Conservation (phyloP, 2,888 invertebrate genomes). For the Caenorhabditis sp. region DNA sequence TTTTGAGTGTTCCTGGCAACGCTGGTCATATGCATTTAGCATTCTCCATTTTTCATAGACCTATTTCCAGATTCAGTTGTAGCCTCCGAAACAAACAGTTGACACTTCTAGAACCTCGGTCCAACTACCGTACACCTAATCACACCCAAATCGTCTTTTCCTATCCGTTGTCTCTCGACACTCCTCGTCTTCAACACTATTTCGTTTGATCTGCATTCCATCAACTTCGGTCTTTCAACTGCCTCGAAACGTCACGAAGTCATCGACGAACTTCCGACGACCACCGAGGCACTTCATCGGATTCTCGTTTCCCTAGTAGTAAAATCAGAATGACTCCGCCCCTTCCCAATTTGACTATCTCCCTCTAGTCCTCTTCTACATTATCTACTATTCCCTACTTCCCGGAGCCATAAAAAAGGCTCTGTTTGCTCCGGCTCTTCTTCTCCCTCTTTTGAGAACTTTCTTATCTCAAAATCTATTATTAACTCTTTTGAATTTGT, state of each 20-base stretch:
- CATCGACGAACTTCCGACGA: conserved; percentile 59
- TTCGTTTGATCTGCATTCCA: conserved; percentile 9
- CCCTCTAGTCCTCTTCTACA: neutral
- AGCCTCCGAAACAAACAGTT: conserved; percentile 6
- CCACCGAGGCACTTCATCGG: conserved; percentile 17
- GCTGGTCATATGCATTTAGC: neutral
- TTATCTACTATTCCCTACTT: conserved; percentile 15
- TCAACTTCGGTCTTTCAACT: conserved; percentile 54
- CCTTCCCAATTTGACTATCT: conserved; percentile 28
- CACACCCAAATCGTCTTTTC: conserved; percentile 11
- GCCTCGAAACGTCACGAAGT: conserved; percentile 52
- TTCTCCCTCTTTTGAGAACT: neutral
- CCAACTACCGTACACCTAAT: conserved; percentile 24
- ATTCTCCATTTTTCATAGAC: neutral
- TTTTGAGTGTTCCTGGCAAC: neutral
- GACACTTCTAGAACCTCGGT: neutral
- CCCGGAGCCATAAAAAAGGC: conserved; percentile 13
- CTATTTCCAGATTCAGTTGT: neutral
- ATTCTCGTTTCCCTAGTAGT: conserved; percentile 31
- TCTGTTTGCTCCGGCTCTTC: conserved; percentile 24
- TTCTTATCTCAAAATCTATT: conserved; percentile 22
- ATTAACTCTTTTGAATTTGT: conserved; percentile 12
- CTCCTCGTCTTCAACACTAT: conserved; percentile 25
- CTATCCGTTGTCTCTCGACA: conserved; percentile 39
- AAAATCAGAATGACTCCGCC: conserved; percentile 9